These are phyloP conservation scores for Xestoiulus laeticollis DNA, from an alignment of 2,888 invertebrate genomes.

Conservation along the genomic window DNA sequence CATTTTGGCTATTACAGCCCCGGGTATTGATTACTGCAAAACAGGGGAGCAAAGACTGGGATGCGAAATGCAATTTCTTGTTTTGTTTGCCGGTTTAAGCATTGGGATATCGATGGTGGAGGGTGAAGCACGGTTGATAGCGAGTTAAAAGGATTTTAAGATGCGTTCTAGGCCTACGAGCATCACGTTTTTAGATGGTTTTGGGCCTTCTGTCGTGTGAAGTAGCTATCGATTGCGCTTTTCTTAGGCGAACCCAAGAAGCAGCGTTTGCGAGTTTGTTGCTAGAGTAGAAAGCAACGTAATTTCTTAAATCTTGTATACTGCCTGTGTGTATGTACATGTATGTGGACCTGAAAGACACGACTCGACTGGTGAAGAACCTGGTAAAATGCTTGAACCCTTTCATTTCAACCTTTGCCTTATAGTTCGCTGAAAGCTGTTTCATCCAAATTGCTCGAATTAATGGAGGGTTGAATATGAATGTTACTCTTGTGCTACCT, in stretches of 20 bases:
- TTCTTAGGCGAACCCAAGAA: background rate
- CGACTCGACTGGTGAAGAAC: background rate
- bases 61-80: slow-evolving; percentile 9
- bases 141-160: slow-evolving; percentile 9
- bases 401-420: background rate
- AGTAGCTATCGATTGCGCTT: background rate
- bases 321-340: background rate
- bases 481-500: too few relatives aligned
- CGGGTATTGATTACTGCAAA: slow-evolving; percentile 31
- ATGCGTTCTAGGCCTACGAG: background rate
- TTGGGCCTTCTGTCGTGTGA: background rate
- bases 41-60: background rate
- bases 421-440: background rate
- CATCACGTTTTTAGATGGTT: background rate
- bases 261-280: background rate
- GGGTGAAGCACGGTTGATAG: slow-evolving; percentile 1
- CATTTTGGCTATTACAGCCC: slow-evolving; percentile 11
- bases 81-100: background rate
- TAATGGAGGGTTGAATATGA: background rate
- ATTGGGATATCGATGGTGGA: background rate
- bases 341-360: background rate
- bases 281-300: background rate
- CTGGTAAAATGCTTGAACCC: background rate
- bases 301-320: background rate
- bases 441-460: background rate